A percentile compares a stretch with the other conserved stretches of the same genome.
These are phyloP conservation scores for Polyommatus iphigenia DNA, from an alignment of 2,888 invertebrate species.

Conservation along the genomic window DNA sequence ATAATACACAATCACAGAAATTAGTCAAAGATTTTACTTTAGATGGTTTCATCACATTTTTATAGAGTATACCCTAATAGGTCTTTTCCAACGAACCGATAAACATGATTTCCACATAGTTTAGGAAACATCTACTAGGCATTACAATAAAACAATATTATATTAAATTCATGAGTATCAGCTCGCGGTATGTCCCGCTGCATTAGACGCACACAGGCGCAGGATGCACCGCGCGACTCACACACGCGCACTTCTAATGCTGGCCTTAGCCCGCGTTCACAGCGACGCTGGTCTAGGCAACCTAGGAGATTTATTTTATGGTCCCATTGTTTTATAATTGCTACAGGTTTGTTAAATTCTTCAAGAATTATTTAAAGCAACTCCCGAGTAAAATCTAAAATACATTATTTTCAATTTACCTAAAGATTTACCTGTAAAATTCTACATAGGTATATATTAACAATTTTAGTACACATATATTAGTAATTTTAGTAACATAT, in stretches of 20 bases:
- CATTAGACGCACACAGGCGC: conserved; percentile 68
- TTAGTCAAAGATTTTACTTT: too few species aligned
- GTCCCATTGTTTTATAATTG: background rate
- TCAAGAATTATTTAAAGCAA: background rate
- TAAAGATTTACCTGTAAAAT: too few species aligned
- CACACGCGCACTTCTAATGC: conserved; percentile 58
- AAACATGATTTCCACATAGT: background rate
- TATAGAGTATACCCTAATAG: too few species aligned
- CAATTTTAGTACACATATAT: too few species aligned
- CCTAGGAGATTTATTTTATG: conserved; percentile 7
- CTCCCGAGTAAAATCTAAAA: background rate
- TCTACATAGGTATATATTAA: too few species aligned
- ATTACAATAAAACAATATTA: too few species aligned
- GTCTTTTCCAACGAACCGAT: too few species aligned
- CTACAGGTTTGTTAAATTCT: background rate
- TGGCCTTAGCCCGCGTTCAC: conserved; percentile 48
- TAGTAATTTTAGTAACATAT: too few species aligned
- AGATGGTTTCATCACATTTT: too few species aligned
- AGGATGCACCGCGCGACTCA: conserved; percentile 55
- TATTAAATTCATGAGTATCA: conserved; percentile 45
- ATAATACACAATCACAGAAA: too few species aligned
- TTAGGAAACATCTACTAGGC: background rate
- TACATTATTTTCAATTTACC: too few species aligned
- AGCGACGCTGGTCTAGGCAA: conserved; percentile 57
- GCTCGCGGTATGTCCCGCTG: conserved; percentile 54